A percentile compares a stretch with the other conserved stretches of the same genome.
Evolutionary conservation across 2,888 invertebrate genomes (phyloP).

Genomic region (Ryuthela nishihirai): DNA sequence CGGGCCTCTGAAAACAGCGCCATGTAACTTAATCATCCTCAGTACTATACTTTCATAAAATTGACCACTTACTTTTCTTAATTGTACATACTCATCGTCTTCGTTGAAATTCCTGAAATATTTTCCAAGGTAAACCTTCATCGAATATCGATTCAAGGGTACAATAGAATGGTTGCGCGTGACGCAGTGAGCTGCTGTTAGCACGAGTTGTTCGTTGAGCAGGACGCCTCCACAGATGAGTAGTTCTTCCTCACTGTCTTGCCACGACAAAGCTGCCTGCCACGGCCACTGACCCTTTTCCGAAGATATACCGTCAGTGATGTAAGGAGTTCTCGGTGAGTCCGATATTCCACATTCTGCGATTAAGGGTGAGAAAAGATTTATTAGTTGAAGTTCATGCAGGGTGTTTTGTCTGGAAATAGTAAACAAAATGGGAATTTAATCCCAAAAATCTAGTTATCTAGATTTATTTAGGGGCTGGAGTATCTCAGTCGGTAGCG

Average conservation of each 20-base stretch:
- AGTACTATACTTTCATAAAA: too few species aligned
- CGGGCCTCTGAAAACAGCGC: too few species aligned
- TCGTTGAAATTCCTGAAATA: slow-evolving; percentile 6
- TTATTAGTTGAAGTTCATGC: too few species aligned
- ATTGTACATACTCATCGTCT: slow-evolving; percentile 27
- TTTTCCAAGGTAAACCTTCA: slow-evolving; percentile 16
- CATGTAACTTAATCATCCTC: too few species aligned
- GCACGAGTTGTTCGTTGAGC: slow-evolving; percentile 12
- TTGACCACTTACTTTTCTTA: slow-evolving; percentile 15
- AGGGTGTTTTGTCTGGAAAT: too few species aligned
- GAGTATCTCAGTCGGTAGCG: too few species aligned
- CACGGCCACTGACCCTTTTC: slow-evolving; percentile 29
- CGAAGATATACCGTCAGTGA: slow-evolving; percentile 17
- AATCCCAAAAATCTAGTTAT: too few species aligned
- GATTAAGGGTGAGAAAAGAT: too few species aligned
- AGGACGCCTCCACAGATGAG: slow-evolving; percentile 18
- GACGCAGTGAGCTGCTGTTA: slow-evolving; percentile 29
- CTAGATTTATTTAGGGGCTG: too few species aligned
- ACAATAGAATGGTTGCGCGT: slow-evolving; percentile 7
- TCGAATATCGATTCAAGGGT: slow-evolving; percentile 1
- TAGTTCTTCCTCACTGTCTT: background rate
- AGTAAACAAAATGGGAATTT: too few species aligned
- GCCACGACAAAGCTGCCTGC: slow-evolving; percentile 4
- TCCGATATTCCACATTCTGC: slow-evolving; percentile 28
- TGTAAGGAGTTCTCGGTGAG: slow-evolving; percentile 18